Evolutionary conservation across 2,888 invertebrate genomes (phyloP), one percentile per base, ranked within the genome.

Genomic region (Busseola fusca): DNA sequence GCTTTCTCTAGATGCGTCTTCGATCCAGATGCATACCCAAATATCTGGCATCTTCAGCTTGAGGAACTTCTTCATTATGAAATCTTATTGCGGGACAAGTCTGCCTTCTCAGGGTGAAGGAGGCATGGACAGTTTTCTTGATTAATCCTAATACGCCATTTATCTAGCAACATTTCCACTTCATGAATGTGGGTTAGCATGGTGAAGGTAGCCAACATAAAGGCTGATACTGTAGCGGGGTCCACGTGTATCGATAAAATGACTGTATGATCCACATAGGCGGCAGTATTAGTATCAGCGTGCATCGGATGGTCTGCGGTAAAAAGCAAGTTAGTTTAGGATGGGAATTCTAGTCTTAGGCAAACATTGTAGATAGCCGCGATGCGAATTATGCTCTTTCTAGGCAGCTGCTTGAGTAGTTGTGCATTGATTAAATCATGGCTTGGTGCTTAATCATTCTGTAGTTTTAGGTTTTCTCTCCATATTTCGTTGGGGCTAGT

Each of bases 61-160:
- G n/a, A 10, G 21, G 21, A 10, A 52, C 52, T 52, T 25, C 37
- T 34, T 64, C 18, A n/a, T 37, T 25, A 18, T 52, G 5, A 3
- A 37, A 12, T 18, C 25, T 37, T n/a, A 64, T 37, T 25, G 52
- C 16, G 10, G 50, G 37, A 12, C 25, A 64, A n/a, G 37, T 37
- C 10, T 52, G 18, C n/a, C 3, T 52, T n/a, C 25, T 25, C 5
- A 64, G 10, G n/a, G 37, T 64, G n/a, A 48, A 63, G n/a, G 48
- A 34, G 1, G 48, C 34, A 14, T 63, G 48, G 18, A 30, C 14
- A 34, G 30, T 63, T 50, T n/a, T n/a, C 48, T n/a, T n/a, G 34
- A n/a, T 63, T 50, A 7, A 14, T 6, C 30, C 48, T 63, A 50
- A 50, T 63, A 30, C 25, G n/a, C 64, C 63, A 64, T 25, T 37